Base-by-base conservation (phyloP, 2,113 vertebrate species). In the Montifringilla adamsi region DNA sequence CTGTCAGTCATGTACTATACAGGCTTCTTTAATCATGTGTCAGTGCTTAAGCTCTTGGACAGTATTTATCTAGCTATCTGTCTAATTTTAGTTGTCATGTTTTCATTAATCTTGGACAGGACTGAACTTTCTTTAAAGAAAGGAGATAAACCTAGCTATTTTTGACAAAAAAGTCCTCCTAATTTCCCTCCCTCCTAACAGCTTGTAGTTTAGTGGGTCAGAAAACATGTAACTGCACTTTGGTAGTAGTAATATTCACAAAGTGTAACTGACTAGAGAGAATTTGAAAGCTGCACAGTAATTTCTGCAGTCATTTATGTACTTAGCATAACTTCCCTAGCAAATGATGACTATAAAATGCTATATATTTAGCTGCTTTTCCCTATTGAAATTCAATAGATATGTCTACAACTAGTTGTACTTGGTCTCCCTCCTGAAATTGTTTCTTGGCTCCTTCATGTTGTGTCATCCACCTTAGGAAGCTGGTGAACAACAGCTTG, bases 1-100 rank as follows among this genome's bases (percentile, higher is more conserved):
- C 70, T 85, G 28, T 49, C 49, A 47, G 0, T 86, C 6, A 0
- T 21, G 26, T 39, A 15, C 27, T 44, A 0, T 24, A 15, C n/a
- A 69, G n/a, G 20, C 26, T 77, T 35, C 27, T 77, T 78, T 10
- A 52, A 63, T 44, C 33, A 16, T 10, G 10, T 59, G 64, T 9
- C 46, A 35, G 20, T 74, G 43, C 62, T 76, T 79, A 39, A 67
- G 3, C 47, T 75, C 35, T 75, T 77, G 46, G 46, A 27, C 60
- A 72, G 30, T 33, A 66, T 67, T 75, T 41, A 11, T 37, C 31
- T 22, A 7, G 46, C 18, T n/a, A 0, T 50, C 56, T 80, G 11
- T 50, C 56, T 83, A 13, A 46, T 72, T 80, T 77, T 39, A 68
- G 10, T 20, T 50, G 30, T 20, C 17, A 4, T 76, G 22, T 37